Base-by-base conservation (phyloP, 2,888 invertebrate genomes). In the Pyrochroa serraticornis region DNA sequence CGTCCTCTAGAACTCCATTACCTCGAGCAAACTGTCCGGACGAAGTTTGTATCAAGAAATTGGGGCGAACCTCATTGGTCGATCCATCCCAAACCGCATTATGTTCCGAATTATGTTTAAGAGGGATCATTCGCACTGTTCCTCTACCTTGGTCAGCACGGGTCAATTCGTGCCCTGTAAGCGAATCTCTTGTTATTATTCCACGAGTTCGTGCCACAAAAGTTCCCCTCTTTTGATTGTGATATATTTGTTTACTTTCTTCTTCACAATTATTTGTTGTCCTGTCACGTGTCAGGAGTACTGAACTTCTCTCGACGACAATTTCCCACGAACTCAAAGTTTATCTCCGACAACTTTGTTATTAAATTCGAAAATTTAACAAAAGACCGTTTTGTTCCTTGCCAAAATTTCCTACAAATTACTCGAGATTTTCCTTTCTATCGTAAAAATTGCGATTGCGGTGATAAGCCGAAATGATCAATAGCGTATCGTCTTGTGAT, bases 211-310 rank as follows among this genome's bases (percentile, higher is more conserved):
- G 49, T 50, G 36, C 49, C 41, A 44, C 38, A 10, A 56, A 53
- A 56, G 35, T 55, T 55, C 54, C 36, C 42, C 53, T n/a, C n/a
- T n/a, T 53, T 33, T 42, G 56, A 39, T 39, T 39, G 10, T 39
- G 39, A 56, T 56, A 56, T 56, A 50, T 56, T 56, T 56, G 56
- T 56, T 56, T 56, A 56, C 56, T 56, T 35, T 44, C 9, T 12
- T 50, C 49, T 34, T 12, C 31, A 44, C 44, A 42, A 56, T 56
- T 53, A 53, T 56, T 56, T 50, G 56, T 22, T 56, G 44, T 38
- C 56, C 43, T 14, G 45, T 50, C 56, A 56, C 56, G 56, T 50
- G 49, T 13, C 30, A 34, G 34, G 39, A 43, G 48, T 38, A 30
- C 37, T 54, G 48, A 50, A 56, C 49, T 49, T 56, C 45, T 50